Conservation (phyloP, 1,140 invertebrate species). For the Drosophila triauraria region DNA sequence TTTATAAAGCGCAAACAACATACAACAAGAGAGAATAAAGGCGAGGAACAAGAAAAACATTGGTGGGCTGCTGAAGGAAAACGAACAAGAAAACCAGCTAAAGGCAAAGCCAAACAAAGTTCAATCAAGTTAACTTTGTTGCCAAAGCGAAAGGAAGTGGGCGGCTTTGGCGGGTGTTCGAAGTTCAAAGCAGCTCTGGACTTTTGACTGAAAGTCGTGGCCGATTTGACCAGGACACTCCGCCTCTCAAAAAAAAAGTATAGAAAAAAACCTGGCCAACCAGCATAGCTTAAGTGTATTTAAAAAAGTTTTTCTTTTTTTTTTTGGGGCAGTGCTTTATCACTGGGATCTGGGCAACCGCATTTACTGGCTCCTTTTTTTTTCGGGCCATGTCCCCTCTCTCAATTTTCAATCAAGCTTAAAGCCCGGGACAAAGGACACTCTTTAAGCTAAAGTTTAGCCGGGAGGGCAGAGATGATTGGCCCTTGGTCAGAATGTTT, state of each 20-base stretch:
- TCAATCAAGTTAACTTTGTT: slow-evolving; percentile 84
- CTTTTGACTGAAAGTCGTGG: slow-evolving; percentile 78
- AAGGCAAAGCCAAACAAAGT: slow-evolving; percentile 83
- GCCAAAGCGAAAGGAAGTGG: slow-evolving; percentile 58
- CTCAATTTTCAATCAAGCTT: slow-evolving; percentile 60
- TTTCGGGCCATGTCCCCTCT: slow-evolving; percentile 1
- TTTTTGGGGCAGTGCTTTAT: slow-evolving; percentile 49
- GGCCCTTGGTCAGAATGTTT: slow-evolving; percentile 56
- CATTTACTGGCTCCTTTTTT: slow-evolving; percentile 8
- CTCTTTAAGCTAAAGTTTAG: slow-evolving; percentile 50
- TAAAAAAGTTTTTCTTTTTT: slow-evolving; percentile 44
- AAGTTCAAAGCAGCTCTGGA: slow-evolving; percentile 74
- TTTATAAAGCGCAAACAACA: slow-evolving; percentile 77
- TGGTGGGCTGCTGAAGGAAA: slow-evolving; percentile 19
- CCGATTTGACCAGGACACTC: slow-evolving; percentile 66
- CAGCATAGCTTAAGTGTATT: slow-evolving; percentile 59
- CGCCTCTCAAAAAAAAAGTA: background rate
- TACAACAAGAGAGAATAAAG: slow-evolving; percentile 44
- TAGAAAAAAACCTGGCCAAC: slow-evolving; percentile 12
- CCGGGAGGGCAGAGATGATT: slow-evolving; percentile 43
- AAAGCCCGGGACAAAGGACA: slow-evolving; percentile 45
- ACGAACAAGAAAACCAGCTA: slow-evolving; percentile 69
- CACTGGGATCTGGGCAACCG: slow-evolving; percentile 59
- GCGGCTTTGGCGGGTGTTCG: slow-evolving; percentile 3
- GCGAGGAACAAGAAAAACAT: slow-evolving; percentile 32